Conservation (phyloP, 2,797 vertebrate species). For the Chromis chromis region DNA sequence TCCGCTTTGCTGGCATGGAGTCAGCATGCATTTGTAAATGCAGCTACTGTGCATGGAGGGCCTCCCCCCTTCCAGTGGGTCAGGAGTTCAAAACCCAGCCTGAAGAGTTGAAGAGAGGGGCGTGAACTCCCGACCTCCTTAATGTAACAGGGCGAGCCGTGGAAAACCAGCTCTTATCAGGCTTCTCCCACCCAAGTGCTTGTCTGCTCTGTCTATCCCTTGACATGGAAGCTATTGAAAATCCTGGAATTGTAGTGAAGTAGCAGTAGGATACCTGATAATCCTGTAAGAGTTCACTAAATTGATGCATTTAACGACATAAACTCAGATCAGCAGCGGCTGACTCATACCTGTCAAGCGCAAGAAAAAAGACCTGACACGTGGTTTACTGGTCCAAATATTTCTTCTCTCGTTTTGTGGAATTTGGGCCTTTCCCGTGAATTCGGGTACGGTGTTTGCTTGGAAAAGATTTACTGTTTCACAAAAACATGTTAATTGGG, state of each 20-base stretch:
- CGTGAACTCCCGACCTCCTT: slow-evolving; percentile 79
- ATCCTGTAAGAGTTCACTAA: slow-evolving; percentile 12
- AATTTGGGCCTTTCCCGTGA: slow-evolving; percentile 77
- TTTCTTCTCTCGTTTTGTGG: slow-evolving; percentile 64
- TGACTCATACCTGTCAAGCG: slow-evolving; percentile 52
- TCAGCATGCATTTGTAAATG: slow-evolving; percentile 85
- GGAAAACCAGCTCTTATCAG: slow-evolving; percentile 66
- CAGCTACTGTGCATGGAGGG: slow-evolving; percentile 78
- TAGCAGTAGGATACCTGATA: slow-evolving; percentile 7
- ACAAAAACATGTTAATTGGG: slow-evolving; percentile 80
- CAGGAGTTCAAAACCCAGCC: slow-evolving; percentile 81
- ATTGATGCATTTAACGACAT: slow-evolving; percentile 13
- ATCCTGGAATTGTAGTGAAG: slow-evolving; percentile 14
- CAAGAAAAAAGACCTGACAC: slow-evolving; percentile 43
- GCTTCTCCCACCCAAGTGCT: slow-evolving; percentile 62
- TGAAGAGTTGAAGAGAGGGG: slow-evolving; percentile 75
- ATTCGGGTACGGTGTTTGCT: slow-evolving; percentile 68
- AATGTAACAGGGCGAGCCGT: slow-evolving; percentile 71
- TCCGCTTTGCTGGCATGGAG: slow-evolving; percentile 78
- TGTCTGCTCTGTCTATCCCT: slow-evolving; percentile 19
- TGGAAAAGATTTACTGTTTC: slow-evolving; percentile 78
- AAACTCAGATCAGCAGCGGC: slow-evolving; percentile 33
- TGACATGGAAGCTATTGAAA: slow-evolving; percentile 27
- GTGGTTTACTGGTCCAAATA: slow-evolving; percentile 44
- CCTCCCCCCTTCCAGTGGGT: slow-evolving; percentile 63